Evolutionary conservation across 2,888 invertebrate genomes (phyloP).

Genomic region (Caenorhabditis sp.): DNA sequence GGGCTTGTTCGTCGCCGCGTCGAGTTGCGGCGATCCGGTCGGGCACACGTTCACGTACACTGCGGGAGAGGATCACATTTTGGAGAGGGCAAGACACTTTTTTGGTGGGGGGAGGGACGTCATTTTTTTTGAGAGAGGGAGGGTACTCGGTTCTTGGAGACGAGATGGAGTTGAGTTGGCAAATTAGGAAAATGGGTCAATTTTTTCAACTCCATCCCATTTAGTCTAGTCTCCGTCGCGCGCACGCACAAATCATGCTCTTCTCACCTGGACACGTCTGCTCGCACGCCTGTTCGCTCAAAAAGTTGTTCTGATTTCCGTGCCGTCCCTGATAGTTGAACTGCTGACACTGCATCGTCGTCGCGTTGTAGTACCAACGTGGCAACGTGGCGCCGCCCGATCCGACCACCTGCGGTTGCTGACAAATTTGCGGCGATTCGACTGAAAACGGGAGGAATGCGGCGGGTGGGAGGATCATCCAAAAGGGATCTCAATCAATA

Average conservation of each 20-base stretch:
- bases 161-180: too few species aligned
- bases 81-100: background rate
- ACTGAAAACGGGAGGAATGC: slow-evolving; percentile 62
- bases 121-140: background rate
- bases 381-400: slow-evolving; percentile 68
- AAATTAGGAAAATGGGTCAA: too few species aligned
- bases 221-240: too few species aligned
- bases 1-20: slow-evolving; percentile 64
- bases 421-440: slow-evolving; percentile 65
- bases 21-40: slow-evolving; percentile 71
- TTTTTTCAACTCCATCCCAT: too few species aligned
- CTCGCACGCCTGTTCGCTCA: slow-evolving; percentile 72
- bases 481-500: too few species aligned
- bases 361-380: slow-evolving; percentile 73
- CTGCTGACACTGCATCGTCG: slow-evolving; percentile 70
- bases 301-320: slow-evolving; percentile 77
- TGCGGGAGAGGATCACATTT: too few species aligned
- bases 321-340: slow-evolving; percentile 73
- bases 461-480: too few species aligned
- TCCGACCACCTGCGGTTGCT: slow-evolving; percentile 71
- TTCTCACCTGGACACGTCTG: slow-evolving; percentile 67
- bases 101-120: background rate
- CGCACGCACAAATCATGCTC: background rate
- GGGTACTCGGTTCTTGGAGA: too few species aligned
- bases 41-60: slow-evolving; percentile 77